phyloP scores from a whole-genome alignment of 1,140 invertebrate species.

The Drosophila pallidifrons region DNA sequence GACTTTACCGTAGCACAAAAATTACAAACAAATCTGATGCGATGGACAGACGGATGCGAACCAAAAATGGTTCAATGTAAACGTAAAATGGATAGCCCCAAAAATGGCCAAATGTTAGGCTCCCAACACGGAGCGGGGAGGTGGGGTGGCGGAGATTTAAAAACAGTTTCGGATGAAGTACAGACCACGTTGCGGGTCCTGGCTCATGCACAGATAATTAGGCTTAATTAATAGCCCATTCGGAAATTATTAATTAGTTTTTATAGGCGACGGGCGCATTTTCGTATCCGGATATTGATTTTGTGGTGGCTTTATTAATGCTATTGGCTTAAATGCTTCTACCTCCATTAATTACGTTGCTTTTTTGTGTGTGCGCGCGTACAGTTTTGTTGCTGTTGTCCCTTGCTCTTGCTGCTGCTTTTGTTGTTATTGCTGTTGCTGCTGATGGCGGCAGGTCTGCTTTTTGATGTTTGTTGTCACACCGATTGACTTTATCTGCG shows the following conservation, averaged over 20 bases:
- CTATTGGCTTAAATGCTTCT: conserved; percentile 85
- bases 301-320: conserved; percentile 85
- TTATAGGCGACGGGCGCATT: conserved; percentile 84
- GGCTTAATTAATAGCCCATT: conserved; percentile 85
- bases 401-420: conserved; percentile 34
- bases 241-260: conserved; percentile 85
- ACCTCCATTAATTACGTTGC: conserved; percentile 84
- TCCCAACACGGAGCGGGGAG: no score
- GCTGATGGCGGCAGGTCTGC: conserved; percentile 31
- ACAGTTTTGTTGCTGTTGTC: no score
- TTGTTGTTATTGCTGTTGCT: conserved; percentile 15
- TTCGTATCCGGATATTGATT: conserved; percentile 85
- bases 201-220: conserved; percentile 84
- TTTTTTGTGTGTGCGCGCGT: conserved; percentile 80
- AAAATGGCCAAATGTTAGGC: conserved; percentile 36
- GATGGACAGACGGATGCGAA: neutral
- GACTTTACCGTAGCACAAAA: conserved; percentile 42
- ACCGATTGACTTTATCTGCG: conserved; percentile 80
- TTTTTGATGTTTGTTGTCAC: conserved; percentile 73
- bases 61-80: conserved; percentile 25
- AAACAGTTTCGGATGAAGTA: conserved; percentile 40
- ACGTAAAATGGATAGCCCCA: conserved; percentile 12
- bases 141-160: neutral
- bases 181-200: conserved; percentile 75
- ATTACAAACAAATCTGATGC: conserved; percentile 60